phyloP scores from a whole-genome alignment of 2,797 vertebrate genomes.

The Scarus forsteni region DNA sequence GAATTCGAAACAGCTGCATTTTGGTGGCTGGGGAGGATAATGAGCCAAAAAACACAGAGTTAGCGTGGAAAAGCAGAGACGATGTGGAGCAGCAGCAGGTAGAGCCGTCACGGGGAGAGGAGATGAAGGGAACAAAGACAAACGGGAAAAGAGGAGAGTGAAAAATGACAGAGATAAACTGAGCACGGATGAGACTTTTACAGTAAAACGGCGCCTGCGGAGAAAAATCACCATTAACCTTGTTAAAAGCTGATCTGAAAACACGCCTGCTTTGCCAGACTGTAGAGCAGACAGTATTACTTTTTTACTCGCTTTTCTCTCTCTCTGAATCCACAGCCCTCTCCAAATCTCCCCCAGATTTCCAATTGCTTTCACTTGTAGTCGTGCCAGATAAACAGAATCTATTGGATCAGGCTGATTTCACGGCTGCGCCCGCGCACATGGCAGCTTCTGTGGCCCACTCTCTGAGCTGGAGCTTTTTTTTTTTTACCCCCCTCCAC shows the following conservation, averaged over 20 bases:
- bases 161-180: conserved; percentile 51
- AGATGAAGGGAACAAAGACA: conserved; percentile 46
- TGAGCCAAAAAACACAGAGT: conserved; percentile 54
- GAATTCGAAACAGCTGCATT: conserved; percentile 67
- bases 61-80: conserved; percentile 42
- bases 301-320: conserved; percentile 74
- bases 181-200: conserved; percentile 54
- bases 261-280: conserved; percentile 77
- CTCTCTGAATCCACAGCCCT: conserved; percentile 77
- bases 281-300: conserved; percentile 81
- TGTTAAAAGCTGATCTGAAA: conserved; percentile 77
- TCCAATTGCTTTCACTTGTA: conserved; percentile 82
- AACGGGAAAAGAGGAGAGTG: conserved; percentile 33
- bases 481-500: conserved; percentile 7
- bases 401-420: conserved; percentile 87
- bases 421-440: conserved; percentile 84
- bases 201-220: conserved; percentile 66
- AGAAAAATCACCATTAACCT: conserved; percentile 81
- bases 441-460: conserved; percentile 83
- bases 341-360: conserved; percentile 87
- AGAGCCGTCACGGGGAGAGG: conserved; percentile 36
- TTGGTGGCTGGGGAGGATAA: conserved; percentile 56
- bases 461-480: conserved; percentile 65
- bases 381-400: conserved; percentile 86
- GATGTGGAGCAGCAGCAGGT: conserved; percentile 57